A percentile compares a stretch with the other conserved stretches of the same genome.
Evolutionary conservation across 2,888 invertebrate species (phyloP).

Genomic region (Dromius quadrimaculatus): DNA sequence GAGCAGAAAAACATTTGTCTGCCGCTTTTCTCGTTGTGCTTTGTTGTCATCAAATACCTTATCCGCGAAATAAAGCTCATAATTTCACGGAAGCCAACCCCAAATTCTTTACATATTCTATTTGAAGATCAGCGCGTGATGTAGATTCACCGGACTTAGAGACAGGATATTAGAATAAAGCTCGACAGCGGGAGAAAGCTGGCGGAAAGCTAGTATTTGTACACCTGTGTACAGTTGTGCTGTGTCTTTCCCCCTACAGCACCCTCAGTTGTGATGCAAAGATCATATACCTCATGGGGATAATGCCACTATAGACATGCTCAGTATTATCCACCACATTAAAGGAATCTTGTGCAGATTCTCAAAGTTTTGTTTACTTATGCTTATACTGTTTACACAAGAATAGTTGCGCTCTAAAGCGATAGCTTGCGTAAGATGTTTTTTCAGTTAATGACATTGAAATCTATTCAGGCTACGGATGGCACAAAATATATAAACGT

Average conservation of each 20-base stretch:
- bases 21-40: no score
- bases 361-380: no score
- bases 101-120: conserved; percentile 47
- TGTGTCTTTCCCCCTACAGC: neutral
- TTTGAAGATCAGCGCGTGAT: conserved; percentile 24
- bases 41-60: no score
- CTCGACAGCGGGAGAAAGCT: conserved; percentile 3
- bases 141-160: neutral
- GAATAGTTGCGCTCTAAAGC: no score
- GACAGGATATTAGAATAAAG: conserved; percentile 36
- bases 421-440: no score
- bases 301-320: neutral
- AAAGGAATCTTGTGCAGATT: conserved; percentile 1
- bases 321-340: neutral
- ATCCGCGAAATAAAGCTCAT: conserved; percentile 13
- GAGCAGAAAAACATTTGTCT: no score
- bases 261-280: neutral
- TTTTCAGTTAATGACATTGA: no score
- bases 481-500: no score
- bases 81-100: conserved; percentile 7
- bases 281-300: neutral
- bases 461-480: no score
- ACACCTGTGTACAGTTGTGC: conserved; percentile 27
- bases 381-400: no score
- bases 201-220: conserved; percentile 26